Base-by-base conservation (phyloP, 2,888 invertebrate species). In the Epinotia nisella region DNA sequence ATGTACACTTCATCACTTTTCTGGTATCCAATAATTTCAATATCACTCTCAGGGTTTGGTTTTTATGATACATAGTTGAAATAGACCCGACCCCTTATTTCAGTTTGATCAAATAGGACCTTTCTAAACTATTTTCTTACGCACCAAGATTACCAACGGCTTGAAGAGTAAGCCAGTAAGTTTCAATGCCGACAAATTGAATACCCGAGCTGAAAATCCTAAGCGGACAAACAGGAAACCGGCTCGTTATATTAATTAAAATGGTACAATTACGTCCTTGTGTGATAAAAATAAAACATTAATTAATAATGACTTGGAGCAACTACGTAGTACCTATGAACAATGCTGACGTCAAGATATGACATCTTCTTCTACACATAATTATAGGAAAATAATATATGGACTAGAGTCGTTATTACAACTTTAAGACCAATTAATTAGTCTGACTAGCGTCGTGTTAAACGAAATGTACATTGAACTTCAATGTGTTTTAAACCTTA, bases 221-320 rank as follows among this genome's bases (percentile, higher is more conserved):
- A 66, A 71, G 66, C 71, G 21, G 59, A 71, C 41, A 71, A 66
- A 66, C 66, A 71, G 53, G 71, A 70, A 70, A 66, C 53, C 51
- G 65, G 51, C 39, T 49, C 13, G 24, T 60, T 41, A 19, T 53
- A 60, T 65, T 65, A 59, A 65, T 59, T 65, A 59, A 53, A 60
- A 53, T 55, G 41, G 64, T 65, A 71, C 65, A 55, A 65, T 51
- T 24, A 15, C 56, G 17, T 66, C 55, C 24, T 45, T 58, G 19
- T 21, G 21, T 39, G 64, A 35, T 51, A 5, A 55, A 29, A 59
- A 39, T 41, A 61, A 71, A n/a, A n/a, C 41, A 53, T 51, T 17
- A 64, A 65, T 49, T 49, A n/a, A 17, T 15, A 58, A 65, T 49
- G 35, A n/a, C 29, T 15, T n/a, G 7, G 13, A 51, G 45, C 35